Conservation (phyloP, 2,888 invertebrate species). For the Troglohyphantes excavatus region DNA sequence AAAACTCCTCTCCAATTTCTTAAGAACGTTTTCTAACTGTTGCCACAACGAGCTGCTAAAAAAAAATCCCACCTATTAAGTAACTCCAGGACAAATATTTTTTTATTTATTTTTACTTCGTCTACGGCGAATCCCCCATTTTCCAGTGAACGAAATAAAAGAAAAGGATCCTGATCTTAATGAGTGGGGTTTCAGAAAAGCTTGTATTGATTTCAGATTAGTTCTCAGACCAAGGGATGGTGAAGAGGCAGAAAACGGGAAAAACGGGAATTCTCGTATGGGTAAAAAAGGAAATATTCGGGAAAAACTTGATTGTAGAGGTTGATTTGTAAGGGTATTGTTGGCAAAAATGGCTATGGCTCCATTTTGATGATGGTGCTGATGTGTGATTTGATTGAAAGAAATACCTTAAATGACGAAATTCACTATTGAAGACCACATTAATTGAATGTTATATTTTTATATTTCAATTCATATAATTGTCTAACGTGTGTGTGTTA, state of each 20-base stretch:
- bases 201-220: slow-evolving; percentile 67
- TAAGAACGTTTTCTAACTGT: neutral
- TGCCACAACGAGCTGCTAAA: neutral
- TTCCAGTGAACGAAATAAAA: too few relatives aligned
- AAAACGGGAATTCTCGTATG: neutral
- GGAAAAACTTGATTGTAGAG: neutral
- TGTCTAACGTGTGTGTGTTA: too few relatives aligned
- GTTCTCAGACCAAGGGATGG: slow-evolving; percentile 6
- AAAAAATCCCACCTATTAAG: neutral
- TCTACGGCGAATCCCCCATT: too few relatives aligned
- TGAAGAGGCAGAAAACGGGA: slow-evolving; percentile 1
- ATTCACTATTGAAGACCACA: too few relatives aligned
- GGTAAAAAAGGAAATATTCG: slow-evolving; percentile 4
- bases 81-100: neutral
- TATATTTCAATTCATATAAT: too few relatives aligned
- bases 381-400: neutral
- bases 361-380: neutral
- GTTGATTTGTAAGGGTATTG: neutral
- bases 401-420: too few relatives aligned
- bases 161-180: slow-evolving; percentile 32
- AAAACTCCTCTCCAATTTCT: too few relatives aligned
- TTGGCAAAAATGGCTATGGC: neutral
- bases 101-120: neutral
- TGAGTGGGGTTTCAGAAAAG: slow-evolving; percentile 48
- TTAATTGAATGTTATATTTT: too few relatives aligned